Percentiles rank a stretch among this genome's conserved stretches.
phyloP scores from a whole-genome alignment of 2,888 invertebrate genomes.

The Sisyra terminalis region DNA sequence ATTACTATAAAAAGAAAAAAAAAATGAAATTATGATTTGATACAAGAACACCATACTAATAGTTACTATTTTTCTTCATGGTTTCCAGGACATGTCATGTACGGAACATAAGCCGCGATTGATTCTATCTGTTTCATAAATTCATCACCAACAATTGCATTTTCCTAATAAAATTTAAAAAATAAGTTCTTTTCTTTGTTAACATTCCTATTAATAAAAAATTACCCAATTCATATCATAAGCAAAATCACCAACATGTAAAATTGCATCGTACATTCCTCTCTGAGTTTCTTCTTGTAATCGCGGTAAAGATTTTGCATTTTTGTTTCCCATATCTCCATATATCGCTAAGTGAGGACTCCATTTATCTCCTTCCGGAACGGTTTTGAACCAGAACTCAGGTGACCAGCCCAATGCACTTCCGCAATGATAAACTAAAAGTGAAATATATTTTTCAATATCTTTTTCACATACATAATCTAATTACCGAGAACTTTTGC shows the following conservation, averaged over 20 bases:
- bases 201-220: constrained; percentile 3
- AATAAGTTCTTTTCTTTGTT: neutral
- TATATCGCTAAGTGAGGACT: constrained; percentile 68
- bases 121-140: constrained; percentile 88
- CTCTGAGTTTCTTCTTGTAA: constrained; percentile 71
- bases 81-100: constrained; percentile 87
- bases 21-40: constrained; percentile 2
- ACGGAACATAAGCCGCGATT: constrained; percentile 78
- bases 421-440: constrained; percentile 63
- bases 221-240: constrained; percentile 72
- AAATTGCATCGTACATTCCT: constrained; percentile 65
- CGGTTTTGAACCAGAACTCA: constrained; percentile 57
- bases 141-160: constrained; percentile 73
- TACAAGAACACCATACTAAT: neutral
- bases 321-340: constrained; percentile 89
- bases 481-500: too few species aligned
- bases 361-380: constrained; percentile 52
- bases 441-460: neutral
- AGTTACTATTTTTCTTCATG: constrained; percentile 71
- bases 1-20: constrained; percentile 43
- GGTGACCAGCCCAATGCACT: constrained; percentile 70
- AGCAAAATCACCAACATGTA: constrained; percentile 91
- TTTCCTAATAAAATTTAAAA: constrained; percentile 32
- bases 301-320: constrained; percentile 71
- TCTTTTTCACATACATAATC: too few species aligned